Percentiles rank a stretch among this genome's conserved stretches.
Evolutionary conservation across 2,888 invertebrate genomes (phyloP).

Genomic region (Troides oblongomaculatus): DNA sequence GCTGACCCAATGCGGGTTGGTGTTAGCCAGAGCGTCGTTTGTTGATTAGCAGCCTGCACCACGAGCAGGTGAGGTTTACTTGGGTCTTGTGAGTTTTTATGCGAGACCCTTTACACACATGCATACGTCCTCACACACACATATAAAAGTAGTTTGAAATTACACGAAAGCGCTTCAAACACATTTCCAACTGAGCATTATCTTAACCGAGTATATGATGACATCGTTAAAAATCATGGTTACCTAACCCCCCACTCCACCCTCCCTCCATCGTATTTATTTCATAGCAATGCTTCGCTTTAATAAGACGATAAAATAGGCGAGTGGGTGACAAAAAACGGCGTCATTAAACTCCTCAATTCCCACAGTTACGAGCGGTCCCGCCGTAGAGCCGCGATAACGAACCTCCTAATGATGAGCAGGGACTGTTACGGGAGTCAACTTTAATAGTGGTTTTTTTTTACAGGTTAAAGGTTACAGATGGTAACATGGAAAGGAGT

Average conservation of each 20-base stretch:
- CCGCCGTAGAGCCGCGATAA: slow-evolving; percentile 17
- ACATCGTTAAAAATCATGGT: slow-evolving; percentile 2
- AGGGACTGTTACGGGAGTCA: neutral
- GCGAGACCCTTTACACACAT: neutral
- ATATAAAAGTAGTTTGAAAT: neutral
- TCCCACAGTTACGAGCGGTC: slow-evolving; percentile 33
- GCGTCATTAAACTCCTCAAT: slow-evolving; percentile 55
- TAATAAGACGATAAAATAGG: slow-evolving; percentile 59
- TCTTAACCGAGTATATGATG: neutral
- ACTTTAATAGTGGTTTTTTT: neutral
- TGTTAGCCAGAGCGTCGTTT: no score
- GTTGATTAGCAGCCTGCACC: no score
- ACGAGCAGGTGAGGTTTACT: no score
- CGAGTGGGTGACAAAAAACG: slow-evolving; percentile 54
- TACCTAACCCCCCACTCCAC: neutral
- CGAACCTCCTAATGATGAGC: slow-evolving; percentile 20
- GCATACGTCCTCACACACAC: neutral
- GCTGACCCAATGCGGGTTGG: no score
- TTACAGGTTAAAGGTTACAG: no score
- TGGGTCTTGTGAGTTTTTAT: no score
- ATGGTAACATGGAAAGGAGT: no score
- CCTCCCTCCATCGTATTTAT: slow-evolving; percentile 44
- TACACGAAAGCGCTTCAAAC: neutral
- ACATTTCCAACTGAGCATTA: neutral
- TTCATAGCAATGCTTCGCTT: slow-evolving; percentile 47